Base-by-base conservation (phyloP, 2,888 invertebrate species). In the Timema cristinae region DNA sequence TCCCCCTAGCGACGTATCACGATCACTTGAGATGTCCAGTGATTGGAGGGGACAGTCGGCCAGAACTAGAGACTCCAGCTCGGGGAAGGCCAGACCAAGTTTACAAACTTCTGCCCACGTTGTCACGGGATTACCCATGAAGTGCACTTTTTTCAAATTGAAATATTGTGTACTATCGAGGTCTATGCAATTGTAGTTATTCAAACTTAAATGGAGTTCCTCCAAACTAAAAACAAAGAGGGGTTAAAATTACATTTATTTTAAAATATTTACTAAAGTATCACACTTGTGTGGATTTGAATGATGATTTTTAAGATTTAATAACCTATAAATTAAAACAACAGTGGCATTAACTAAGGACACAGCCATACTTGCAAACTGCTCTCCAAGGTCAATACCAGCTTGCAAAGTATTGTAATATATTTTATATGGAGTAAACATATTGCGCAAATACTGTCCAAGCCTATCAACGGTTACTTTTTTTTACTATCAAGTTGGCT, bases 141-240 rank as follows among this genome's bases (percentile, higher is more conserved):
- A 93, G 81, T 95, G 94, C 16, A 97, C 85, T 78, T 68, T 67
- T 47, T 51, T 63, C 66, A 70, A 32, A 63, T 63, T 70, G 66
- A 1, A 13, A 13, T 70, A 70, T 15, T 49, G 50, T 47, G 47
- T 47, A 13, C 13, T 32, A 75, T 88, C 88, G 66, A 94, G 84
- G 72, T 91, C 87, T 56, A 95, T 91, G 76, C 89, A 87, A 49
- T 88, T 87, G 82, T 94, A 95, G 81, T 94, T 91, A 82, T 97
- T 98, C 74, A 96, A 86, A 80, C 97, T 96, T 78, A 97, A 84
- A 83, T 97, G 97, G 76, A 98, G 85, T 83, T 97, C 97, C 84
- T 95, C 92, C 63, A 97, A 85, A 80, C 85, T 85, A 78, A 56
- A 80, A 32, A 32, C 32, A 80, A 32, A 13, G 16, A n/a, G 6